Evolutionary conservation across 1,140 invertebrate genomes (phyloP).

Genomic region (Leptonema lineaticorne): DNA sequence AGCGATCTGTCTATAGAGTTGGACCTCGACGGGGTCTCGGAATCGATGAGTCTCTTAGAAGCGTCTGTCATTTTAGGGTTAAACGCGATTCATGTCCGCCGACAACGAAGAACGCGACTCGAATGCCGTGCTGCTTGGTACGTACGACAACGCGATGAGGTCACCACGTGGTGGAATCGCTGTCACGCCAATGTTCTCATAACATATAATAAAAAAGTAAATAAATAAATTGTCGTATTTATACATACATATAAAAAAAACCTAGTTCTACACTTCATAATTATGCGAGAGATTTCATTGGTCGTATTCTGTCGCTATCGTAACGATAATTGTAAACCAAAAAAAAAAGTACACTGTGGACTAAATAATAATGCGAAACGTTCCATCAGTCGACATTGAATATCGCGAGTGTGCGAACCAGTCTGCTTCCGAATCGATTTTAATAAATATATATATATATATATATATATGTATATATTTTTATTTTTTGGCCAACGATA

Average conservation of each 20-base stretch:
- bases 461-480: background rate
- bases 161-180: constrained; percentile 13
- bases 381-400: too few relatives aligned
- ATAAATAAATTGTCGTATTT: background rate
- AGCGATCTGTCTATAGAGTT: constrained; percentile 23
- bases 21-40: constrained; percentile 7
- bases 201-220: background rate
- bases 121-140: background rate
- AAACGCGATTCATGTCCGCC: constrained; percentile 1
- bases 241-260: too few relatives aligned
- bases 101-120: constrained; percentile 6
- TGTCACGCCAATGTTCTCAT: background rate
- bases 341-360: background rate
- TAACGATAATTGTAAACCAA: too few relatives aligned
- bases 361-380: too few relatives aligned
- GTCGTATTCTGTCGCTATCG: background rate
- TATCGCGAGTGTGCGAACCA: too few relatives aligned
- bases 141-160: constrained; percentile 13
- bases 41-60: constrained; percentile 28
- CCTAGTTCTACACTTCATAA: too few relatives aligned
- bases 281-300: background rate
- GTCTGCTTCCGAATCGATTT: too few relatives aligned
- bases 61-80: constrained; percentile 32
- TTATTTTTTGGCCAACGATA: background rate
- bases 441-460: too few relatives aligned